Evolutionary conservation across 2,888 invertebrate genomes (phyloP), one percentile per base, ranked within the genome.

Genomic region (Drosophila buzzatii): DNA sequence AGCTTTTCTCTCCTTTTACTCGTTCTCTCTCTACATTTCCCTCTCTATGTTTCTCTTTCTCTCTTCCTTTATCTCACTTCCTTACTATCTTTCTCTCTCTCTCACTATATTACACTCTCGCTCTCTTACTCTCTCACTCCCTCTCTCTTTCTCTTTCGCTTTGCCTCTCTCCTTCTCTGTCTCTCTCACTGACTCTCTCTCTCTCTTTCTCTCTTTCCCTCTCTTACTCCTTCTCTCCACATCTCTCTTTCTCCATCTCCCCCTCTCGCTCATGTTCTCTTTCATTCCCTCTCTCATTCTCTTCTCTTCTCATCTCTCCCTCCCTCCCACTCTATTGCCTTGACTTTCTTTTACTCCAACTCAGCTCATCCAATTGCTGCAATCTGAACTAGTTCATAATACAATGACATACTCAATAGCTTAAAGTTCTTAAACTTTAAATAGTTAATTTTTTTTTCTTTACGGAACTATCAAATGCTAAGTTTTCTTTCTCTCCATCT

Each of bases 21-120:
- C 37, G 2, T 4, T 4, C 20, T 20, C 18, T 33, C 5, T 53
- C 52, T 31, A 10, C 12, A 9, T 7, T 1, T 2, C 18, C 5
- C n/a, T 41, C 27, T 31, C 31, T 8, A 12, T 18, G n/a, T 10
- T 14, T 55, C 56, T 27, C 42, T 64, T 39, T 66, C 18, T 18
- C 10, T 3, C 8, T n/a, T n/a, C 6, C 6, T 8, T 33, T 33
- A 1, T 33, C 1, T 33, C 8, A 3, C 31, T 33, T 5, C 6
- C 31, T 8, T 33, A 8, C 23, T 23, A 23, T 23, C 23, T 23
- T 23, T 23, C 33, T 33, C 6, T 27, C 0, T 27, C 27, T 6
- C 6, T 27, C 23, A n/a, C n/a, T n/a, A n/a, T n/a, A n/a, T n/a
- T n/a, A n/a, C n/a, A n/a, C 23, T 23, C 23, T 23, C 23, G 3